phyloP scores from a whole-genome alignment of 1,140 invertebrate genomes.

The Lasioglossum albipes region DNA sequence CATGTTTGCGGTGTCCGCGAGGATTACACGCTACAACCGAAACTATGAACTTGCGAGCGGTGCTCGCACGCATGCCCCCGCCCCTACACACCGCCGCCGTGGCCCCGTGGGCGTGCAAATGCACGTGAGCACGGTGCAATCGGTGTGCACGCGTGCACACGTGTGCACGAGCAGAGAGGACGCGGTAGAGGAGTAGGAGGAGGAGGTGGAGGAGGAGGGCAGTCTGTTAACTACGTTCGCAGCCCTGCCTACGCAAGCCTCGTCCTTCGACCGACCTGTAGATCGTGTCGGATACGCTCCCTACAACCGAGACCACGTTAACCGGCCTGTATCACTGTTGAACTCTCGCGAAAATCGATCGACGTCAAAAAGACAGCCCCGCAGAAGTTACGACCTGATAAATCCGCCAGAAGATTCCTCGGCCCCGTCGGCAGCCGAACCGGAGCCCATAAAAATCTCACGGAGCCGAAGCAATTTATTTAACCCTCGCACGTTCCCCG shows the following conservation, averaged over 20 bases:
- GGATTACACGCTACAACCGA: slow-evolving; percentile 80
- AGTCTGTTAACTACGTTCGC: slow-evolving; percentile 43
- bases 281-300: slow-evolving; percentile 45
- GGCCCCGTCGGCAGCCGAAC: slow-evolving; percentile 20
- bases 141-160: not conserved
- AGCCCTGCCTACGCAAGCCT: slow-evolving; percentile 24
- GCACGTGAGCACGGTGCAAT: slow-evolving; percentile 18
- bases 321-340: slow-evolving; percentile 11
- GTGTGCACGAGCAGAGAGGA: not conserved
- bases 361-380: not conserved
- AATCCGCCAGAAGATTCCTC: not conserved
- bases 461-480: too few species aligned
- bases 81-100: too few species aligned
- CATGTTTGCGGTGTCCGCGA: slow-evolving; percentile 80
- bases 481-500: too few species aligned
- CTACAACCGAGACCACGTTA: slow-evolving; percentile 29
- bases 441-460: too few species aligned
- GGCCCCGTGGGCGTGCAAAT: not conserved
- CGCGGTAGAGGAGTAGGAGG: not conserved
- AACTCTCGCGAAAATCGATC: slow-evolving; percentile 30
- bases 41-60: slow-evolving; percentile 73
- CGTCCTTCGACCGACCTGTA: slow-evolving; percentile 51
- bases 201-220: not conserved
- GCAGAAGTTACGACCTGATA: not conserved
- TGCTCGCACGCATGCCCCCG: not conserved